Base-by-base conservation (phyloP, 2,888 invertebrate species). In the Lypha dubia region DNA sequence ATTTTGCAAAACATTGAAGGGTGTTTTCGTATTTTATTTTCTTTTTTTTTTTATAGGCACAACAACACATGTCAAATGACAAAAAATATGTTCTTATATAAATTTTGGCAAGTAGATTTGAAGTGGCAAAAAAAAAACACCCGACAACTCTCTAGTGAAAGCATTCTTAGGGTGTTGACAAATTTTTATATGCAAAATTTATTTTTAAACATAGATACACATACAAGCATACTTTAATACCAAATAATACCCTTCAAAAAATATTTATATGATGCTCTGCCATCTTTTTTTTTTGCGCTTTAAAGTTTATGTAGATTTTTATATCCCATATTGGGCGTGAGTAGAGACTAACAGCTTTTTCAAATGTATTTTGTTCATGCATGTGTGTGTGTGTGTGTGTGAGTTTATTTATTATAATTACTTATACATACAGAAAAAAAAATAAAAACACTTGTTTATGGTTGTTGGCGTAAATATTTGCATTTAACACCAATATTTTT, bases 381-480 rank as follows among this genome's bases (percentile, higher is more conserved):
- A 58, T 44, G 58, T 76, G 38, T 65, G 65, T 24, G 22, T 56
- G 35, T 56, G 13, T 8, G 32, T 44, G 3, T 73, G n/a, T 35
- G n/a, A 11, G 6, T 65, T 35, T 63, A 49, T 77, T 49, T 70
- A 44, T 46, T 65, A 53, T 63, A 56, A 62, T 53, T 51, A 70
- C 41, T 28, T 35, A 35, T 58, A 75, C 41, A 51, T 38, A 68
- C 53, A 58, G 22, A 32, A 22, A 62, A 38, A 56, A 17, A 49
- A 32, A 51, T 51, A 65, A 22, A 13, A 85, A 86, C 87, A 89
- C 89, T 88, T 89, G 89, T 89, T 90, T 89, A 89, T 89, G 89
- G 87, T 86, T 89, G 89, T 56, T 71, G 77, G 74, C 70, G 70
- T 89, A 89, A 89, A 90, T 90, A 90, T 89, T 90, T 90, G 89